Conservation (phyloP, 30 jellyfish, hydroid and myxozoan genomes). For the Aurelia sp. region DNA sequence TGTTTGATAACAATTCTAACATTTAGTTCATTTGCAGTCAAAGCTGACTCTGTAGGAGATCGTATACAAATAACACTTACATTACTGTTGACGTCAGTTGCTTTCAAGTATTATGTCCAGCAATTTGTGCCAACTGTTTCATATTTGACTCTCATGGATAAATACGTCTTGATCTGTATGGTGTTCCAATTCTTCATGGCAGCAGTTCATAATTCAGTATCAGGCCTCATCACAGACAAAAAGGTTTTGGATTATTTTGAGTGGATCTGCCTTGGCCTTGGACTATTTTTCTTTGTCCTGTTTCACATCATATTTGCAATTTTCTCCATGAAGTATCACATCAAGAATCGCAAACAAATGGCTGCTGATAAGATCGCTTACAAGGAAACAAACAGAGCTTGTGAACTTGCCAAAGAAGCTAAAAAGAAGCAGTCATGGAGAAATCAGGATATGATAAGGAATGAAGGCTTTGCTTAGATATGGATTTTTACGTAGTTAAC, state of each 20-base stretch:
- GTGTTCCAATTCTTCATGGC: constrained; percentile 65
- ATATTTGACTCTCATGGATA: constrained; percentile 58
- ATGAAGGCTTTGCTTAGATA: not conserved
- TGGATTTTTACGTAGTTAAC: too few relatives aligned
- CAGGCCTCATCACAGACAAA: constrained; percentile 39
- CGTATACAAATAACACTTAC: constrained; percentile 65
- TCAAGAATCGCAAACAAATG: constrained; percentile 25
- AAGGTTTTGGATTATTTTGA: constrained; percentile 26
- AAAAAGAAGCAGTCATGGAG: constrained; percentile 2
- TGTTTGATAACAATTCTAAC: constrained; percentile 60
- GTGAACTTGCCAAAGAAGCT: not conserved
- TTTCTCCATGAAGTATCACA: constrained; percentile 6
- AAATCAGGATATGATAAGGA: not conserved
- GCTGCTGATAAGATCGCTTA: constrained; percentile 12
- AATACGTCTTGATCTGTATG: constrained; percentile 54
- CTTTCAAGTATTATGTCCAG: constrained; percentile 59
- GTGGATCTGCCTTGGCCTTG: constrained; percentile 49
- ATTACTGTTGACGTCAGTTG: constrained; percentile 63
- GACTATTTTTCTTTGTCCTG: constrained; percentile 18
- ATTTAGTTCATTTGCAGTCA: constrained; percentile 68
- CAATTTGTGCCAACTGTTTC: constrained; percentile 80
- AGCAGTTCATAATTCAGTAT: constrained; percentile 56
- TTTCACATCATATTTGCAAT: constrained; percentile 52
- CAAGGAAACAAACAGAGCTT: constrained; percentile 9
- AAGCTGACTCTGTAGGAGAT: constrained; percentile 62